Percentiles rank a stretch among this genome's conserved stretches.
phyloP scores from a whole-genome alignment of 2,113 vertebrate species.

The Pollimyrus isidori region DNA sequence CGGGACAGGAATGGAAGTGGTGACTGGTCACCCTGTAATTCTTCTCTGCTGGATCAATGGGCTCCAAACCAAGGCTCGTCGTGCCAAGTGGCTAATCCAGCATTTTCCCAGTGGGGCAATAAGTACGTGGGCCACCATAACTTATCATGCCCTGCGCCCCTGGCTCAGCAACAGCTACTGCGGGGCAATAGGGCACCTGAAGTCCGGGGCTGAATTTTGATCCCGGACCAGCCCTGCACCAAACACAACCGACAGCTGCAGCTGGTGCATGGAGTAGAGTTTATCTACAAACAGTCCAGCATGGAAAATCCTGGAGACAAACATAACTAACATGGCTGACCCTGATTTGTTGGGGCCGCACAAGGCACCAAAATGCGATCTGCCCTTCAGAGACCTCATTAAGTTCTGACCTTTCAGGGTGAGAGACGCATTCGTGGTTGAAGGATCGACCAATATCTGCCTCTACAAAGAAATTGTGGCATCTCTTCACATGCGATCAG shows the following conservation, averaged over 20 bases:
- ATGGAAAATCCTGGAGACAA: background rate
- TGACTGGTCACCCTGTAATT: background rate
- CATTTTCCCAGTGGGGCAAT: background rate
- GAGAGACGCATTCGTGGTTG: background rate
- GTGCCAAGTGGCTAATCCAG: background rate
- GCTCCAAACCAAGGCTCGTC: background rate
- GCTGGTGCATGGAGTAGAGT: background rate
- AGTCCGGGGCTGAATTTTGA: background rate
- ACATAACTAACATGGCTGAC: background rate
- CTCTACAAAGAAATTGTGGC: constrained; percentile 15
- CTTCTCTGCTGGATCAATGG: background rate
- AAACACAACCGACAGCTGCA: background rate
- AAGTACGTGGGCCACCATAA: background rate
- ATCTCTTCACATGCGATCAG: constrained; percentile 14
- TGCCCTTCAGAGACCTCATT: background rate
- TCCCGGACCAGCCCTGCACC: background rate
- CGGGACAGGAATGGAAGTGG: background rate
- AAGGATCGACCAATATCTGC: constrained; percentile 18
- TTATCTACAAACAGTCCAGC: background rate
- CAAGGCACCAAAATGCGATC: background rate
- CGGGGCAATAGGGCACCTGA: background rate
- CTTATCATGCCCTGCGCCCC: background rate
- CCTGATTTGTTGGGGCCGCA: background rate
- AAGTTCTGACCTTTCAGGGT: background rate
- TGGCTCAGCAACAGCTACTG: background rate